Evolutionary conservation across 2,888 invertebrate genomes (phyloP), one percentile per base, ranked within the genome.

Genomic region (Nemotelus nigrinus): DNA sequence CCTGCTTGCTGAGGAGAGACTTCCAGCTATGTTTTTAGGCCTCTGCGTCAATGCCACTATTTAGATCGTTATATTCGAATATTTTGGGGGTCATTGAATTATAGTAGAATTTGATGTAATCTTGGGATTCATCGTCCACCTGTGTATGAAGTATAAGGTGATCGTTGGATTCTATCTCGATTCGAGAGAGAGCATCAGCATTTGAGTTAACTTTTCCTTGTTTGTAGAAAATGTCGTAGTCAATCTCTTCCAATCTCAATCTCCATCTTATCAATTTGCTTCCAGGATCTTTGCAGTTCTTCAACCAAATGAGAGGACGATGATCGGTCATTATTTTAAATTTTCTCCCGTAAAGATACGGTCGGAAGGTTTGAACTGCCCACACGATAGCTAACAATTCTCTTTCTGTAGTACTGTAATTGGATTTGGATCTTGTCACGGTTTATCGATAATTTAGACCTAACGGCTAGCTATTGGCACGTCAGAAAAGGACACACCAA

Each of bases 271-370:
- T 25, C 25, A 25, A 25, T 25, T 25, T 25, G 25, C 25, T 25
- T 47, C 70, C 68, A 48, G 43, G 58, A 63, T 77, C 68, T 45
- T 77, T 77, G 6, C 44, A 41, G 44, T 68, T 77, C 25, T 63
- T 58, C n/a, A 76, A 41, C 76, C 76, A 76, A 6, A 76, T 68
- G 7, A 76, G 44, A 3, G 65, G 65, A 8, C 68, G 6, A 68
- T 76, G 76, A 50, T 67, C 44, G n/a, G 41, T 57, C 2, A 58
- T 25, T n/a, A 58, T 58, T 58, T 58, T 58, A 58, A 58, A 58
- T n/a, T 58, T 58, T 58, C 67, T 65, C 3, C 67, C 67, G 41
- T 67, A 76, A 25, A 76, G 45, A 25, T 76, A 65, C 8, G 44
- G 65, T 65, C 65, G 43, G 47, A 65, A 65, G 3, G 65, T 65